These are phyloP conservation scores for Mellivora capensis DNA, from an alignment of 2,113 vertebrate genomes.

Conservation along the genomic window DNA sequence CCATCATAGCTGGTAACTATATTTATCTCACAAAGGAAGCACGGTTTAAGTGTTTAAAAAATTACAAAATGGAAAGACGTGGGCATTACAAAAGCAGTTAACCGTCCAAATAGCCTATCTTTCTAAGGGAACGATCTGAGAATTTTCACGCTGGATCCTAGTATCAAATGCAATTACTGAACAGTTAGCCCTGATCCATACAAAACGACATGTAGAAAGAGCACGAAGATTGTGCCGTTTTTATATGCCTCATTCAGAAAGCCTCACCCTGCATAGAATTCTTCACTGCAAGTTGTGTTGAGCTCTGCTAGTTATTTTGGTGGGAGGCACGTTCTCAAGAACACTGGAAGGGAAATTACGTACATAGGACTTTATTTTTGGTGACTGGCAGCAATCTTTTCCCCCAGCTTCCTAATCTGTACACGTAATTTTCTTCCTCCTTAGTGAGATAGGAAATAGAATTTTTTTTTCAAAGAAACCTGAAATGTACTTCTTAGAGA, in stretches of 20 bases:
- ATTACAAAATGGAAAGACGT: background rate
- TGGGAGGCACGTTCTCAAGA: background rate
- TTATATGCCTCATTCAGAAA: background rate
- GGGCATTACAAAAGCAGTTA: background rate
- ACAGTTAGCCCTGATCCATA: fast-evolving
- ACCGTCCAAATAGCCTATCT: background rate
- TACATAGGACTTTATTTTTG: background rate
- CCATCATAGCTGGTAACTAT: background rate
- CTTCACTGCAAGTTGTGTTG: background rate
- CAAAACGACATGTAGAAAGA: background rate
- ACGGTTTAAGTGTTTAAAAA: background rate
- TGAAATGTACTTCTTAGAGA: background rate
- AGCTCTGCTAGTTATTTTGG: background rate
- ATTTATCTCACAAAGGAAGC: background rate
- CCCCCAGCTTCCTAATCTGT: background rate
- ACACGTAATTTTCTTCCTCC: background rate
- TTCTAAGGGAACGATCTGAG: background rate
- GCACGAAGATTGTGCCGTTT: background rate
- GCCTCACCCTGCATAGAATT: background rate
- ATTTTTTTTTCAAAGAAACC: background rate
- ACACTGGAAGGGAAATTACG: background rate
- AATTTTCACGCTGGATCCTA: background rate
- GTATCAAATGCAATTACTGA: background rate
- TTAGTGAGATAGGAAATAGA: background rate
- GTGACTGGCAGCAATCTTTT: background rate